Evolutionary conservation across 2,797 vertebrate species (phyloP).

Genomic region (Carcharodon carcharias): DNA sequence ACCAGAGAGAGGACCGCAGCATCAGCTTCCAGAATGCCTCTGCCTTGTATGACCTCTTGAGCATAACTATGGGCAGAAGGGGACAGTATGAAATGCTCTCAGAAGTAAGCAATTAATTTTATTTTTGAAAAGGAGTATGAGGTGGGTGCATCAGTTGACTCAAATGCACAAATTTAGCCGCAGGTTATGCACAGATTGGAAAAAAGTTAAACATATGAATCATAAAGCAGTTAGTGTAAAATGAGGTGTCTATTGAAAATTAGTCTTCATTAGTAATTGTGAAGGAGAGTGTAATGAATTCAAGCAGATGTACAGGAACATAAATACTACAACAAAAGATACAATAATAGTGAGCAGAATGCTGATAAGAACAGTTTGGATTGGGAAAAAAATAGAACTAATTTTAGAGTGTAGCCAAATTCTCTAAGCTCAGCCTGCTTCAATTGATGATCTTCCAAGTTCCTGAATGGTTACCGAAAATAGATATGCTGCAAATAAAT

Average conservation of each 20-base stretch:
- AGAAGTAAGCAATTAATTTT: slow-evolving; percentile 64
- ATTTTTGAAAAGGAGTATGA: neutral
- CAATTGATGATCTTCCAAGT: neutral
- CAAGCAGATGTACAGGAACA: neutral
- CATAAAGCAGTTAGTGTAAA: too few relatives aligned
- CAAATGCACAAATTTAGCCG: neutral
- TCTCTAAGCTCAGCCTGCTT: neutral
- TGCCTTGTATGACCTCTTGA: slow-evolving; percentile 89
- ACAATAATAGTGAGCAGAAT: neutral
- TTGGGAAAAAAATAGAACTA: neutral
- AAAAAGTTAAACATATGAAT: neutral
- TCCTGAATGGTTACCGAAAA: neutral
- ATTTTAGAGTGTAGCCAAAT: neutral
- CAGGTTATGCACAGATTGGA: neutral
- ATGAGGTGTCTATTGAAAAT: neutral
- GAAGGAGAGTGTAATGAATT: neutral
- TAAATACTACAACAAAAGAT: neutral
- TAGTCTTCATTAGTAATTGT: neutral
- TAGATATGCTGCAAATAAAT: neutral
- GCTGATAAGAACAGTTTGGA: neutral
- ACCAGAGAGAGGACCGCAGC: slow-evolving; percentile 74
- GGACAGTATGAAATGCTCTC: slow-evolving; percentile 94
- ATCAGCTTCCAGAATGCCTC: slow-evolving; percentile 76
- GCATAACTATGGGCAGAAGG: slow-evolving; percentile 90
- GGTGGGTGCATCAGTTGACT: neutral